Base-by-base conservation (phyloP, 2,113 vertebrate genomes). In the Sylvietta virens region DNA sequence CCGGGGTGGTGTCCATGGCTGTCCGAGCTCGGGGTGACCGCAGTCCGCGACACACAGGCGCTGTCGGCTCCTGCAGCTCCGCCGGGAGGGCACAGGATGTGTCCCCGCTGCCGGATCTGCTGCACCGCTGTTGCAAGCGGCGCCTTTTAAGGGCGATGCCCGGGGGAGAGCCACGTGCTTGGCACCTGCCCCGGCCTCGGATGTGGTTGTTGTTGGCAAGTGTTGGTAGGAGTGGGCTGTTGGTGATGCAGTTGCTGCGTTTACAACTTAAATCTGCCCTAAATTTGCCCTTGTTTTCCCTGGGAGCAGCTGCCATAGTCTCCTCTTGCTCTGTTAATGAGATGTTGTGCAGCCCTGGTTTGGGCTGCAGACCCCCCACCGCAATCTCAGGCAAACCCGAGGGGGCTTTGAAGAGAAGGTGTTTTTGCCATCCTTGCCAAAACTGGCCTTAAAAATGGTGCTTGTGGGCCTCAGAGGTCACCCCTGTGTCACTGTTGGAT, bases 271-370 rank as follows among this genome's bases (percentile, higher is more conserved):
- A 76, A 31, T 56, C n/a, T 61, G 45, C 37, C 50, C 42, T 11
- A 4, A 39, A 40, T 47, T 8, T 86, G 30, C 30, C 11, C 0
- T 1, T 39, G 47, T 30, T 6, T 3, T 0, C 3, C 15, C 16
- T 40, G 26, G 0, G 5, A 58, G 45, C 23, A 22, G 73, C 50
- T 5, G 2, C 17, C 0, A 1, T 4, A 6, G 47, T 7, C 2
- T 0, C 18, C 13, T 57, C 56, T 19, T 28, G 31, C 47, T 73
- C 13, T 5, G 6, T 37, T 20, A 5, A 6, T 7, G 30, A 31
- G 27, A 15, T 11, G 4, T 13, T 1, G 3, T 8, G 37, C 45
- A 70, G 23, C 54, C 18, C 8, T 81, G 67, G 11, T 19, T 26
- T 66, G 51, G 51, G 69, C 26, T 31, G 33, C 42, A 30, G 42